These are phyloP conservation scores for Cichlasoma orientale DNA, from an alignment of 2,797 vertebrate genomes.

Conservation along the genomic window DNA sequence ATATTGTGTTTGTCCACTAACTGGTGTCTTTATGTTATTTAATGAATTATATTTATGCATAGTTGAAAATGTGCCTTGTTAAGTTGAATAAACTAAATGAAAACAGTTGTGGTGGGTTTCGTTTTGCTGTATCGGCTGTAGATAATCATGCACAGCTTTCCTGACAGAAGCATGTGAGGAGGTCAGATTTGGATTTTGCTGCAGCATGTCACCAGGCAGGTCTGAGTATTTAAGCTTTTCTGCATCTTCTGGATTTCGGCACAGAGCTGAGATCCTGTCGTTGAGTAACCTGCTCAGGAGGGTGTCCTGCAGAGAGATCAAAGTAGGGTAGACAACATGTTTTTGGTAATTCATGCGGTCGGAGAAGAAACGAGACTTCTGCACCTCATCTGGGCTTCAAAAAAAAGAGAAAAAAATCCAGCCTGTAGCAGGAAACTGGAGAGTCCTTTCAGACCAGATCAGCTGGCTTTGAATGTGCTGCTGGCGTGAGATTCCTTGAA, in stretches of 20 bases:
- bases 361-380: background rate
- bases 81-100: slow-evolving; percentile 55
- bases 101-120: slow-evolving; percentile 11
- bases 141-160: slow-evolving; percentile 8
- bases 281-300: background rate
- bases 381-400: background rate
- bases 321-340: background rate
- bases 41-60: slow-evolving; percentile 78
- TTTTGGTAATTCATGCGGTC: background rate
- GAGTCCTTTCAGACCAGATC: background rate
- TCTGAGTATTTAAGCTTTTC: background rate
- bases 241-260: background rate
- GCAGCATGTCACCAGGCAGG: background rate
- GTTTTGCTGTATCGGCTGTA: slow-evolving; percentile 18
- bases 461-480: background rate
- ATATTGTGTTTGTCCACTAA: slow-evolving; percentile 58
- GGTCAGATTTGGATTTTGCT: slow-evolving; percentile 3
- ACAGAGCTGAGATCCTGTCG: background rate
- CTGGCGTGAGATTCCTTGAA: slow-evolving; percentile 30
- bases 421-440: background rate
- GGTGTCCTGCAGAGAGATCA: background rate
- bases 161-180: background rate
- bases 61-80: slow-evolving; percentile 60
- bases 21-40: slow-evolving; percentile 65
- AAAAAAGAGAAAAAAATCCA: background rate